Conservation (phyloP, 2,888 invertebrate genomes). For the Baronia brevicornis region DNA sequence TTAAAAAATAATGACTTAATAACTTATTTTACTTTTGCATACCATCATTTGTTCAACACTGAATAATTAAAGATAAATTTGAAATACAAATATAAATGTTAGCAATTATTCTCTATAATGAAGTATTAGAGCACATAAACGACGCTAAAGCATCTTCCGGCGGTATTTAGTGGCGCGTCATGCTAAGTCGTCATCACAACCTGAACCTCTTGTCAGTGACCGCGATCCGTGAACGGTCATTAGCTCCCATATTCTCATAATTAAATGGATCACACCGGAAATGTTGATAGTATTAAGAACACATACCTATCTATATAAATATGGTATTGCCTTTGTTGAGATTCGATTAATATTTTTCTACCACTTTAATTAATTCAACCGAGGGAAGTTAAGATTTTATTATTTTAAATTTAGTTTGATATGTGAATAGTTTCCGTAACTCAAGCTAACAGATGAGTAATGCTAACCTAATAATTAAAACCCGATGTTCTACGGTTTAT, state of each 20-base stretch:
- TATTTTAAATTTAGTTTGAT: too few species aligned
- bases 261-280: slow-evolving; percentile 59
- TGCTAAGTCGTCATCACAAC: slow-evolving; percentile 20
- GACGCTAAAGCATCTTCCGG: slow-evolving; percentile 46
- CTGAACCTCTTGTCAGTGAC: slow-evolving; percentile 18
- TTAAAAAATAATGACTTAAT: not conserved
- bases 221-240: slow-evolving; percentile 17
- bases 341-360: too few species aligned
- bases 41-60: slow-evolving; percentile 4
- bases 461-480: too few species aligned
- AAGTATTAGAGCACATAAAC: slow-evolving; percentile 40
- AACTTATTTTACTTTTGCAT: not conserved
- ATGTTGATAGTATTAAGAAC: slow-evolving; percentile 3
- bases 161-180: slow-evolving; percentile 27
- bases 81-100: slow-evolving; percentile 1
- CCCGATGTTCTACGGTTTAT: too few species aligned
- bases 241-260: slow-evolving; percentile 30
- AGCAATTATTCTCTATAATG: slow-evolving; percentile 17
- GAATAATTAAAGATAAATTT: slow-evolving; percentile 5
- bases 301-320: slow-evolving; percentile 1
- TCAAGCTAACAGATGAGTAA: too few species aligned
- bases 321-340: slow-evolving; percentile 3
- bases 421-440: too few species aligned
- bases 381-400: slow-evolving; percentile 6
- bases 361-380: slow-evolving; percentile 9